Conservation (phyloP, 1,140 invertebrate species). For the Neodiprion virginianus region DNA sequence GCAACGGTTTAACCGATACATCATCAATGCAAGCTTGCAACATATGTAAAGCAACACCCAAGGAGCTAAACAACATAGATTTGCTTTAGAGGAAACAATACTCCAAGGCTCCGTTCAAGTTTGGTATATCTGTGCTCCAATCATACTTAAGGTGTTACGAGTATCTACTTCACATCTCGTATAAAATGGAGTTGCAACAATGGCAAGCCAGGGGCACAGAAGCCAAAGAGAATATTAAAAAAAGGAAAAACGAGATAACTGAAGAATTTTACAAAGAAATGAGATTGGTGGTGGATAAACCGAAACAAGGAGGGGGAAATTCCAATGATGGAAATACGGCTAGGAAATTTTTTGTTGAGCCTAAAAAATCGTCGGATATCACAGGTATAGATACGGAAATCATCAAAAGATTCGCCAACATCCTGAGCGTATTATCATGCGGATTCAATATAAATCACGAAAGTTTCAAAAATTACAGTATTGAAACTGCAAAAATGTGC, state of each 20-base stretch:
- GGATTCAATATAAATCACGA: slow-evolving; percentile 31
- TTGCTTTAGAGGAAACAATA: slow-evolving; percentile 21
- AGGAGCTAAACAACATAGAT: slow-evolving; percentile 44
- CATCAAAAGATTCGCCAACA: background rate
- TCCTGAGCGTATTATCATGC: slow-evolving; percentile 9
- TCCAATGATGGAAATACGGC: slow-evolving; percentile 20
- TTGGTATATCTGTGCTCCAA: slow-evolving; percentile 48
- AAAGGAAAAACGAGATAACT: slow-evolving; percentile 16
- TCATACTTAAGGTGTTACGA: slow-evolving; percentile 44
- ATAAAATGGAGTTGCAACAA: slow-evolving; percentile 37
- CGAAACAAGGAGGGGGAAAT: slow-evolving; percentile 19
- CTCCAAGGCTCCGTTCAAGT: slow-evolving; percentile 32
- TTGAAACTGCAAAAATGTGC: slow-evolving; percentile 36
- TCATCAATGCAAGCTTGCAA: slow-evolving; percentile 46
- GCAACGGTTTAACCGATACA: slow-evolving; percentile 47
- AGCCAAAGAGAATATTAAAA: slow-evolving; percentile 25
- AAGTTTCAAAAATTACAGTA: slow-evolving; percentile 32
- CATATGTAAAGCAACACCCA: slow-evolving; percentile 46
- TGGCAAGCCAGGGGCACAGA: slow-evolving; percentile 15
- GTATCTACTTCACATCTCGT: slow-evolving; percentile 40
- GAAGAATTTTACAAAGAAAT: slow-evolving; percentile 10
- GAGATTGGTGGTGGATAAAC: slow-evolving; percentile 18
- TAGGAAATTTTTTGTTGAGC: slow-evolving; percentile 14
- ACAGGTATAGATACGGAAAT: slow-evolving; percentile 21
- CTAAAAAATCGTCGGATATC: slow-evolving; percentile 8